These are phyloP conservation scores for Mus caroli DNA, from an alignment of 2,797 vertebrate genomes.

Conservation along the genomic window DNA sequence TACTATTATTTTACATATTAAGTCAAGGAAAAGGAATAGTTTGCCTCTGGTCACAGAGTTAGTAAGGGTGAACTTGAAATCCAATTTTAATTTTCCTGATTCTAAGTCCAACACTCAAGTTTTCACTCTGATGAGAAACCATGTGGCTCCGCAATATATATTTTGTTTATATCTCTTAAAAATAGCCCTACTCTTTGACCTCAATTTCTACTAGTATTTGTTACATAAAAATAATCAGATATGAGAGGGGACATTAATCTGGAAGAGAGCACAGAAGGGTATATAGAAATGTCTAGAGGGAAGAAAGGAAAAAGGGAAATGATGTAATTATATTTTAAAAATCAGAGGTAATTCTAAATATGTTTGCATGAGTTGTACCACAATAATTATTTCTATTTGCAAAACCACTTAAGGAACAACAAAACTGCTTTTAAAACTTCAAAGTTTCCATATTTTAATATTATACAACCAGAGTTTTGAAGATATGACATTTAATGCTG, in stretches of 20 bases:
- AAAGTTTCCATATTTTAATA: conserved; percentile 6
- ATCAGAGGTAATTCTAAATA: conserved; percentile 26
- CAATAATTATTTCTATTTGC: neutral
- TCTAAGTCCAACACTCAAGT: neutral
- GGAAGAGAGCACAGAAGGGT: neutral
- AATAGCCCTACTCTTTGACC: conserved; percentile 4
- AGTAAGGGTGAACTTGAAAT: neutral
- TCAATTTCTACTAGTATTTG: conserved; percentile 25
- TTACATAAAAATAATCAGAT: conserved; percentile 40
- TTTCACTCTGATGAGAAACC: conserved; percentile 1
- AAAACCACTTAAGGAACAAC: neutral
- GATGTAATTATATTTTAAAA: neutral
- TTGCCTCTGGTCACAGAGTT: neutral
- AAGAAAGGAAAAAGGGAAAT: neutral
- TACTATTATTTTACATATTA: conserved; percentile 1
- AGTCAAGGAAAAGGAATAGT: conserved; percentile 20
- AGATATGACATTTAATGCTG: conserved; percentile 11
- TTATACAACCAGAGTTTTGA: neutral
- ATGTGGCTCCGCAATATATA: neutral
- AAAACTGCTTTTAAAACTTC: neutral
- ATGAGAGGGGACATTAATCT: neutral
- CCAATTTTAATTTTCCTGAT: conserved; percentile 14
- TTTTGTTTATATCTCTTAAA: conserved; percentile 50
- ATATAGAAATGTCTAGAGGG: neutral
- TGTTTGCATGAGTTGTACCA: neutral